Percentiles rank a stretch among this genome's conserved stretches.
These are phyloP conservation scores for Forbesichthys papilliferus DNA, from an alignment of 2,113 vertebrate genomes.

Conservation along the genomic window DNA sequence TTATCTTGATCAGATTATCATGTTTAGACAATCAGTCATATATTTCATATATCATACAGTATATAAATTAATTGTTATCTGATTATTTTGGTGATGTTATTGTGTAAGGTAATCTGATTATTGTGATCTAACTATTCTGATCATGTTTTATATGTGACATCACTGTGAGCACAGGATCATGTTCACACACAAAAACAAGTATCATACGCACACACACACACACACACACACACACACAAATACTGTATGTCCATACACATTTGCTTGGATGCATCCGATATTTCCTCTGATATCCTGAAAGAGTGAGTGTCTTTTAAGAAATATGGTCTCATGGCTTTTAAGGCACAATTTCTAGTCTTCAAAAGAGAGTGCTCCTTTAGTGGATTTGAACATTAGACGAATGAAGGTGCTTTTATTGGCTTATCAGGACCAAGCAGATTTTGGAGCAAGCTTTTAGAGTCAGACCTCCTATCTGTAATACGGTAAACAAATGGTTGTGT, in stretches of 20 bases:
- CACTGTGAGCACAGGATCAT: no score
- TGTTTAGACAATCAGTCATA: no score
- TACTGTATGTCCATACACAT: background rate
- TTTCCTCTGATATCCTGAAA: constrained; percentile 36
- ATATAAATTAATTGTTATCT: no score
- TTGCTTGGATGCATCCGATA: constrained; percentile 23
- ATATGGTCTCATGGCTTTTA: background rate
- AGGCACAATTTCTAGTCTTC: constrained; percentile 23
- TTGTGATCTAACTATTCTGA: no score
- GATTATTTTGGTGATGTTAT: no score
- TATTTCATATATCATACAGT: no score
- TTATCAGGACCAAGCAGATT: constrained; percentile 58
- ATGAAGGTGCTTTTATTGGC: constrained; percentile 63
- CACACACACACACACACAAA: background rate
- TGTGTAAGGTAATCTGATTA: no score
- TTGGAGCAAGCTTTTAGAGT: constrained; percentile 54
- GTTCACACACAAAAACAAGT: constrained; percentile 10
- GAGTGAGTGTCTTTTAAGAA: constrained; percentile 22
- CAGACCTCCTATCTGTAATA: constrained; percentile 45
- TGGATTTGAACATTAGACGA: constrained; percentile 64
- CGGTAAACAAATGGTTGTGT: constrained; percentile 45
- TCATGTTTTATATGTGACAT: no score
- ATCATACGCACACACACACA: constrained; percentile 9
- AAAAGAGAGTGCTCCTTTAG: constrained; percentile 53
- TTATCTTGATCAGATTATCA: no score